Evolutionary conservation across 2,797 vertebrate genomes (phyloP).

Genomic region (Fistularia commersonii): DNA sequence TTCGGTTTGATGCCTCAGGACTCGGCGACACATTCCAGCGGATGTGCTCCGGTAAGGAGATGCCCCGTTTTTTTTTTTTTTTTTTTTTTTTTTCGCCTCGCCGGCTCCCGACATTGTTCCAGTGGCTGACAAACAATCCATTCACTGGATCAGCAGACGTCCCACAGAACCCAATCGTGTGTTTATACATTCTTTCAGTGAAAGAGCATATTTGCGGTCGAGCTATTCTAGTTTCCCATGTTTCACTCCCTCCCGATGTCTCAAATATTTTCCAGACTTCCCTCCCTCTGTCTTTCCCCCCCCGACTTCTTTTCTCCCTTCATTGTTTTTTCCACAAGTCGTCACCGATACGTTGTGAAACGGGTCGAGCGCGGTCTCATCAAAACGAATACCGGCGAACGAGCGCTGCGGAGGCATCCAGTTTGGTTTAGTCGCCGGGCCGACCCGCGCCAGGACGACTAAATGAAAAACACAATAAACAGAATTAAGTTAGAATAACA

Average conservation of each 20-base stretch:
- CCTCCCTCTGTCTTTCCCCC: too few relatives aligned
- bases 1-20: too few relatives aligned
- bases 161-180: constrained; percentile 55
- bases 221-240: constrained; percentile 45
- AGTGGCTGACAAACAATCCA: constrained; percentile 20
- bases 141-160: constrained; percentile 49
- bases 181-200: constrained; percentile 68
- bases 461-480: not conserved
- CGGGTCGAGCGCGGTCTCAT: too few relatives aligned
- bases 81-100: not conserved
- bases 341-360: too few relatives aligned
- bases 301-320: constrained; percentile 9
- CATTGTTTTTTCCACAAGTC: not conserved
- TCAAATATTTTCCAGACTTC: constrained; percentile 31
- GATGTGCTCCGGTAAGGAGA: too few relatives aligned
- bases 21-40: too few relatives aligned
- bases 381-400: too few relatives aligned
- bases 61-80: constrained; percentile 21
- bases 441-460: too few relatives aligned
- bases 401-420: too few relatives aligned
- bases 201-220: constrained; percentile 64
- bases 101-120: constrained; percentile 28
- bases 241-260: constrained; percentile 44
- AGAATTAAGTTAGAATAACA: not conserved
- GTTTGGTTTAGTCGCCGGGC: too few relatives aligned